Evolutionary conservation across 92 coral and sea anemone genomes (phyloP), one percentile per base, ranked within the genome.

Genomic region (Phymanthus crucifer): DNA sequence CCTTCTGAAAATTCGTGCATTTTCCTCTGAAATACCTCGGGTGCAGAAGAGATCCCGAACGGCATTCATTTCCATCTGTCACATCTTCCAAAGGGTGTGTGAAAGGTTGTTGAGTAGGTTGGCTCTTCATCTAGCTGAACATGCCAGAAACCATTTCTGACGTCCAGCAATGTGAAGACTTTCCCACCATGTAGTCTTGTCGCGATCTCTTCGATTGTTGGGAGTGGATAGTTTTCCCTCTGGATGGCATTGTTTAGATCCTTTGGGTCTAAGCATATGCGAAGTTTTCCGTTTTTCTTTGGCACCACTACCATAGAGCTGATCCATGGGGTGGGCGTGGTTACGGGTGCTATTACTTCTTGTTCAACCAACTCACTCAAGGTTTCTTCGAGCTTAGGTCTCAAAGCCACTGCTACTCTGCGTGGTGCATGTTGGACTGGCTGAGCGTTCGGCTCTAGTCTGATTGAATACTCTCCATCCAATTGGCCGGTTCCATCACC

Each of bases 1-100:
- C 87, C 78, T 83, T 76, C 82, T 48, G 68, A 50, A 52, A 83
- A 57, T 72, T 83, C 73, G 57, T 83, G 82, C 87, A 83, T 83
- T 23, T 58, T 68, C 29, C 82, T n/a, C n/a, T n/a, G n/a, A n/a
- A n/a, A n/a, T n/a, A n/a, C n/a, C n/a, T n/a, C n/a, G n/a, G n/a
- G n/a, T n/a, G n/a, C n/a, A n/a, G n/a, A n/a, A n/a, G n/a, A n/a
- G n/a, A n/a, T n/a, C n/a, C n/a, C n/a, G n/a, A 50, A 87, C 9
- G 92, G 92, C 80, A 88, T 79, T 8, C 88, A 47, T 27, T 72
- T 37, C 75, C 85, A n/a, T n/a, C n/a, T n/a, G n/a, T n/a, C n/a
- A n/a, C n/a, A n/a, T n/a, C n/a, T n/a, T n/a, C n/a, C n/a, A 80
- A 71, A 87, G 29, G 80, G 88, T 18, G 83, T 85, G 74, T 83